These are phyloP conservation scores for Toxostoma redivivum DNA, from an alignment of 2,113 vertebrate species.

Conservation along the genomic window DNA sequence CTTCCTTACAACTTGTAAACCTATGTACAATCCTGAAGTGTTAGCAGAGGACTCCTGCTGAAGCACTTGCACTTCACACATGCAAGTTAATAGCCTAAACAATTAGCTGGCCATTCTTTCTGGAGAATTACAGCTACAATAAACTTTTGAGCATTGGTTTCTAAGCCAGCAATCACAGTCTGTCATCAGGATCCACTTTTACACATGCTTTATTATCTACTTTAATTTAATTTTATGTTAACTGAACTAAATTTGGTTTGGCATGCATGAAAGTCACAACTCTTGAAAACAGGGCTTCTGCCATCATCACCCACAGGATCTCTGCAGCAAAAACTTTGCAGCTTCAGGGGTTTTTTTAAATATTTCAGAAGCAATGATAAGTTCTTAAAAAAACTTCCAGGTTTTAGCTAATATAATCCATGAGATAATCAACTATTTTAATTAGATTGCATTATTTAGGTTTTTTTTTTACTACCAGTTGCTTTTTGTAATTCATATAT, in stretches of 20 bases:
- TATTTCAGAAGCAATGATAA: background rate
- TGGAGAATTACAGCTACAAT: background rate
- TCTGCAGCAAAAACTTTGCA: background rate
- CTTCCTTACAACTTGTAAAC: background rate
- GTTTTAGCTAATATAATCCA: background rate
- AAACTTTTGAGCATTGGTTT: background rate
- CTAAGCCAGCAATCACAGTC: background rate
- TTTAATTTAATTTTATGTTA: background rate
- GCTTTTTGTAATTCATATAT: background rate
- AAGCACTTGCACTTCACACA: background rate
- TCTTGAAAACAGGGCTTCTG: background rate
- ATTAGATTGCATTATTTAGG: background rate
- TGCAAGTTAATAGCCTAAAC: background rate
- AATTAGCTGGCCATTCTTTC: background rate
- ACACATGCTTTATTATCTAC: background rate
- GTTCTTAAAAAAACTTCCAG: background rate
- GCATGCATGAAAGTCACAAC: background rate
- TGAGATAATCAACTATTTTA: background rate
- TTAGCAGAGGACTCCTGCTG: background rate
- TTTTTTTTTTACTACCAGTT: background rate
- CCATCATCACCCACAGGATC: background rate
- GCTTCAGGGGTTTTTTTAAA: background rate
- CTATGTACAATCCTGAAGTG: background rate
- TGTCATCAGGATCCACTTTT: background rate
- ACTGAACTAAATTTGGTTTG: background rate